Percentiles rank a stretch among this genome's conserved stretches.
Evolutionary conservation across 2,113 vertebrate species (phyloP).

Genomic region (Rhea americana): DNA sequence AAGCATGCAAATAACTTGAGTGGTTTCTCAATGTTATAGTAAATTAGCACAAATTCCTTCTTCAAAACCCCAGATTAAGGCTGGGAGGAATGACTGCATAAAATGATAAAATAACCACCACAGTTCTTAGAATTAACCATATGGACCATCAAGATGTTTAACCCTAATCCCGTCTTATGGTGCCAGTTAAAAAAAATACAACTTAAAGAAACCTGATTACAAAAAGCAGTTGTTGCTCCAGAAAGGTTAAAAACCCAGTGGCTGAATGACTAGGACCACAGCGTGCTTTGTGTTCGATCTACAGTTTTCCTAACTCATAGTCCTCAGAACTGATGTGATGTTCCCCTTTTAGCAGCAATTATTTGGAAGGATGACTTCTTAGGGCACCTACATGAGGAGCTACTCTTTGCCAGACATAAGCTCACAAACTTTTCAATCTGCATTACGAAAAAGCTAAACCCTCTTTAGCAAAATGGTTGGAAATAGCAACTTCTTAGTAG

Average conservation of each 20-base stretch:
- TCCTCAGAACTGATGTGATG: background rate
- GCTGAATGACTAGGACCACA: background rate
- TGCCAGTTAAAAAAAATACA: background rate
- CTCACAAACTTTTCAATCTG: background rate
- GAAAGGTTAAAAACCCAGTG: background rate
- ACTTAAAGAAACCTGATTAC: background rate
- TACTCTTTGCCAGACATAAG: background rate
- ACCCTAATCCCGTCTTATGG: background rate
- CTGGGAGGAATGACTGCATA: background rate
- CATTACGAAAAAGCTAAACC: background rate
- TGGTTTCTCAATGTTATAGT: background rate
- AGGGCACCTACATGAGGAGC: background rate
- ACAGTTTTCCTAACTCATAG: background rate
- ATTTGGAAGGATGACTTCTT: background rate
- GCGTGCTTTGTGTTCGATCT: background rate
- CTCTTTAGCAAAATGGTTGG: background rate
- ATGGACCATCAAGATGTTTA: background rate
- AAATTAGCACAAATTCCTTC: background rate
- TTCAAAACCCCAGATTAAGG: background rate
- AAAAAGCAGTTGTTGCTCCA: background rate
- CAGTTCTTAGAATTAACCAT: background rate
- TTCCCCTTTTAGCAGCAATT: background rate
- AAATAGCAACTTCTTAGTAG: background rate
- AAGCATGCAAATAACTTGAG: background rate
- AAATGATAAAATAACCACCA: background rate